Evolutionary conservation across 1,140 invertebrate genomes (phyloP).

Genomic region (Drosophila aff.): DNA sequence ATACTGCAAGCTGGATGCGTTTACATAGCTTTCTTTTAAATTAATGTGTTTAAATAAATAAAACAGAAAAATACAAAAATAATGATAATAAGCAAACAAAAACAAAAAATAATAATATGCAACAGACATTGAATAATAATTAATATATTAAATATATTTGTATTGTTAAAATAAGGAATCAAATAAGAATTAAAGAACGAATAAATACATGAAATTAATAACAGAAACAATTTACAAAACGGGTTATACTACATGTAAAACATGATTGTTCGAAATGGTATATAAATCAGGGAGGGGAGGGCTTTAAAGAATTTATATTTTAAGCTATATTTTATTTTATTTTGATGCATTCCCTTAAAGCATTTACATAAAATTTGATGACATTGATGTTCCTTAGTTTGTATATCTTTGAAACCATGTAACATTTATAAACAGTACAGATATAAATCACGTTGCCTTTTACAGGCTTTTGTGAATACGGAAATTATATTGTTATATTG

Average conservation of each 20-base stretch:
- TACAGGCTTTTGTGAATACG: not conserved
- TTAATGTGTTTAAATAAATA: no score
- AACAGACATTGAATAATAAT: no score
- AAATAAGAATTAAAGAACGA: no score
- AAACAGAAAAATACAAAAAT: no score
- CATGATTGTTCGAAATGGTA: not conserved
- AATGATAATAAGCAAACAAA: no score
- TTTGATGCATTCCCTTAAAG: not conserved
- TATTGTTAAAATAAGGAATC: no score
- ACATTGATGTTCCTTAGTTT: not conserved
- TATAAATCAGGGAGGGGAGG: conserved; percentile 4
- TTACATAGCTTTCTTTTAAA: no score
- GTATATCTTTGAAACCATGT: not conserved
- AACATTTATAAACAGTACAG: not conserved
- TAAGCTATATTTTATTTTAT: not conserved
- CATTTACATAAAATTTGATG: not conserved
- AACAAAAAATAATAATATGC: no score
- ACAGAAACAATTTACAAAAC: not conserved
- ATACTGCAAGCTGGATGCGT: no score
- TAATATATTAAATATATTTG: no score
- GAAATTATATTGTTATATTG: not conserved
- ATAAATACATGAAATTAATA: not conserved
- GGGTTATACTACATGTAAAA: not conserved
- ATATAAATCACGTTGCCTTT: not conserved
- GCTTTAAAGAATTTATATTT: conserved; percentile 3